These are phyloP conservation scores for Heterodera filipjevi DNA, from an alignment of 2,888 invertebrate genomes.

Conservation along the genomic window DNA sequence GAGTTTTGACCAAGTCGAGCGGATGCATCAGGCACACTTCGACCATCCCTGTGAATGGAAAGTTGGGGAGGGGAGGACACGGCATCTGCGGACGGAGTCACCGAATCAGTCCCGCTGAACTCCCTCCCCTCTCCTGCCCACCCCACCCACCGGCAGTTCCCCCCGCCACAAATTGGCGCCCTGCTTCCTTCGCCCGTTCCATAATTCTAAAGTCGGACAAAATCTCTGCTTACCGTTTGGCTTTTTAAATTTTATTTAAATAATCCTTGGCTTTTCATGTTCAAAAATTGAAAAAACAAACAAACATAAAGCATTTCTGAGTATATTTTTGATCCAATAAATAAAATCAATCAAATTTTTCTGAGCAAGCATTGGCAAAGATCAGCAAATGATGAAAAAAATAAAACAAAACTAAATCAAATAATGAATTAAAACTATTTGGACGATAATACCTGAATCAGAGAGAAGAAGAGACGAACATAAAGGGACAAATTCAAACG, in stretches of 20 bases:
- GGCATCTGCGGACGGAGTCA: too few relatives aligned
- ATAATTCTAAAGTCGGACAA: constrained; percentile 16
- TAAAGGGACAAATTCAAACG: background rate
- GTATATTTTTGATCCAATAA: constrained; percentile 7
- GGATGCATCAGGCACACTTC: constrained; percentile 95
- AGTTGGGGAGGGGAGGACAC: background rate
- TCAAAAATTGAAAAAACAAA: background rate
- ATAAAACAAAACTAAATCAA: background rate
- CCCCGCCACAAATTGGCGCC: constrained; percentile 82
- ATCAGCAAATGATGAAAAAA: constrained; percentile 1
- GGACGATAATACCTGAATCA: background rate
- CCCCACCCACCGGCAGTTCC: constrained; percentile 77
- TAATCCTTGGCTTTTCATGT: background rate
- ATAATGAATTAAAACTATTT: background rate
- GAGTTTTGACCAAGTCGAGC: constrained; percentile 87
- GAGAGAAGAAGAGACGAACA: background rate
- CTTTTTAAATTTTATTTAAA: constrained; percentile 3
- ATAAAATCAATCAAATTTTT: constrained; percentile 20
- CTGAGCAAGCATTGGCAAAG: constrained; percentile 14
- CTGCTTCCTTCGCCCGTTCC: constrained; percentile 70
- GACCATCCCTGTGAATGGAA: constrained; percentile 77
- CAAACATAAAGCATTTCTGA: too few relatives aligned
- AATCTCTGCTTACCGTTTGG: background rate
- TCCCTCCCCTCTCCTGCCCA: background rate
- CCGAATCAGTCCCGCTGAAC: background rate